Evolutionary conservation across 2,888 invertebrate species (phyloP).

Genomic region (Stenodera caucasica): DNA sequence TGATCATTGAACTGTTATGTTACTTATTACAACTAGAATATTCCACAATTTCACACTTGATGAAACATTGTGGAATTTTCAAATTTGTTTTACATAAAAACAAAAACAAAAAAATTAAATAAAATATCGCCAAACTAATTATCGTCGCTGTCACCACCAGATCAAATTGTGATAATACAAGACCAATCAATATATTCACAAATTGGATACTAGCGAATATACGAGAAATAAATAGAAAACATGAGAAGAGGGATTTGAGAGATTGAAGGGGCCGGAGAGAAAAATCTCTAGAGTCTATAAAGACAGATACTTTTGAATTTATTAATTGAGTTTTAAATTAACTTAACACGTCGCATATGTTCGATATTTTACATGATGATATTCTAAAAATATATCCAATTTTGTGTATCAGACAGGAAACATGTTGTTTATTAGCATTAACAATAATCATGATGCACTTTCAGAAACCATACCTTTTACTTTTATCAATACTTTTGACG

Average conservation of each 20-base stretch:
- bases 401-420: slow-evolving; percentile 28
- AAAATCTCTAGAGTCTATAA: slow-evolving; percentile 33
- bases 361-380: slow-evolving; percentile 27
- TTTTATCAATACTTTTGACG: slow-evolving; percentile 4
- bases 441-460: slow-evolving; percentile 14
- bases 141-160: slow-evolving; percentile 40
- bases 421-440: slow-evolving; percentile 23
- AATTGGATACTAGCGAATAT: slow-evolving; percentile 34
- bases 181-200: slow-evolving; percentile 34
- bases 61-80: slow-evolving; percentile 8
- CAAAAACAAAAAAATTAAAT: not conserved
- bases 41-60: slow-evolving; percentile 19
- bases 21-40: slow-evolving; percentile 10
- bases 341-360: slow-evolving; percentile 30
- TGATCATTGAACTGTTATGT: slow-evolving; percentile 8
- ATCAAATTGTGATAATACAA: slow-evolving; percentile 35
- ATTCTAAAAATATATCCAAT: slow-evolving; percentile 30
- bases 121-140: slow-evolving; percentile 36
- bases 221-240: slow-evolving; percentile 11
- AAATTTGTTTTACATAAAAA: not conserved
- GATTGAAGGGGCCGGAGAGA: slow-evolving; percentile 7
- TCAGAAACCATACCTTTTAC: slow-evolving; percentile 13
- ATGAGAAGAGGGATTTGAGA: not conserved
- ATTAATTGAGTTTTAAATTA: slow-evolving; percentile 39
- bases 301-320: slow-evolving; percentile 15